phyloP scores from a whole-genome alignment of 64 coral and sea anemone genomes.

The Acropora yongei region DNA sequence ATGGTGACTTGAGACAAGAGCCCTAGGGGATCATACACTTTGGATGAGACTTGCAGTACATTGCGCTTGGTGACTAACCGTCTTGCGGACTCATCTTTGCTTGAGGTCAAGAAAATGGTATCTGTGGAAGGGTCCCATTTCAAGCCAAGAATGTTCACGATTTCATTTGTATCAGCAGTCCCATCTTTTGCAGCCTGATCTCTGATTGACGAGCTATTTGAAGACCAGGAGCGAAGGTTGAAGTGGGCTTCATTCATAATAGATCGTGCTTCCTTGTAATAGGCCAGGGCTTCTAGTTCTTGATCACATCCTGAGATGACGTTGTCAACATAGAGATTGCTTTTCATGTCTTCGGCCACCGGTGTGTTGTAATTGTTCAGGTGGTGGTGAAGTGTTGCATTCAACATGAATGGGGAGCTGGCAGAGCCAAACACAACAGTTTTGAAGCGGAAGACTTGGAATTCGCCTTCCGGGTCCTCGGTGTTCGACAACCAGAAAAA shows the following conservation, averaged over 20 bases:
- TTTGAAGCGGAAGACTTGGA: slow-evolving; percentile 54
- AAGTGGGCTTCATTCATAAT: slow-evolving; percentile 40
- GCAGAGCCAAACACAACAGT: slow-evolving; percentile 57
- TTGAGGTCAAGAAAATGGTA: not conserved
- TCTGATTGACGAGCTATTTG: slow-evolving; percentile 16
- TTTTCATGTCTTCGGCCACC: slow-evolving; percentile 48
- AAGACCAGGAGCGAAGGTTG: slow-evolving; percentile 57
- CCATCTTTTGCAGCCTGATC: not conserved
- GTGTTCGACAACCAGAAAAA: slow-evolving; percentile 60
- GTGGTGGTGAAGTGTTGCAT: too few species aligned
- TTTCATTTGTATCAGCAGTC: slow-evolving; percentile 11
- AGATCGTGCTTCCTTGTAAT: slow-evolving; percentile 28
- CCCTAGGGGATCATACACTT: too few species aligned
- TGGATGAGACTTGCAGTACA: too few species aligned
- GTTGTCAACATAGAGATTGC: slow-evolving; percentile 62
- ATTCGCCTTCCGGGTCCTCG: slow-evolving; percentile 39
- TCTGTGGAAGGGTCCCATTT: not conserved
- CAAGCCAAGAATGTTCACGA: slow-evolving; percentile 29
- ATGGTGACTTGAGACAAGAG: too few species aligned
- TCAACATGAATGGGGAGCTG: slow-evolving; percentile 32
- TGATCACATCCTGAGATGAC: slow-evolving; percentile 40
- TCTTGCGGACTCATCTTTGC: too few species aligned
- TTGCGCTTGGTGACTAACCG: too few species aligned
- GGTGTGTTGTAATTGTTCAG: too few species aligned
- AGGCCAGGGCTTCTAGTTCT: not conserved